Conservation (phyloP, 2,113 vertebrate genomes). For the Tyto alba region DNA sequence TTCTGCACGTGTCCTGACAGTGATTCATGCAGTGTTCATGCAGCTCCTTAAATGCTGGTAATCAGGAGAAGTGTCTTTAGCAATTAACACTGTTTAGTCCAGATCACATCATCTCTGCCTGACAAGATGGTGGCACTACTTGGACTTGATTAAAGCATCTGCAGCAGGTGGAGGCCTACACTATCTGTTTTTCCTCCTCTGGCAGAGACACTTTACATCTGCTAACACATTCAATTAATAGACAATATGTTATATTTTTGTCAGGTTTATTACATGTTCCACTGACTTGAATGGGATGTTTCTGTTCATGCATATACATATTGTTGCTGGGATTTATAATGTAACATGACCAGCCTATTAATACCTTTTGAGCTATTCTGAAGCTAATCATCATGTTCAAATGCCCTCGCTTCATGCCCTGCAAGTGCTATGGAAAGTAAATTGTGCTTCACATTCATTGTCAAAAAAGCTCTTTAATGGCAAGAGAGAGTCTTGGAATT, state of each 20-base stretch:
- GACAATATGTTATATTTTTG: neutral
- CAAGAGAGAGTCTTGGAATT: neutral
- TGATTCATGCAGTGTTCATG: neutral
- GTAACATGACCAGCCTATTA: neutral
- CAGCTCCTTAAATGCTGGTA: neutral
- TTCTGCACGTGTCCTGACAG: neutral
- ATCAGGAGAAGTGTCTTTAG: neutral
- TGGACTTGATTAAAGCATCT: neutral
- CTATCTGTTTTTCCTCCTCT: neutral
- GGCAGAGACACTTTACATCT: neutral
- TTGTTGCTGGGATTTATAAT: neutral
- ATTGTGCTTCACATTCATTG: neutral
- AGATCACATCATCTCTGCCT: neutral
- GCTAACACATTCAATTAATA: neutral
- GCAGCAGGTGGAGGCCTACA: neutral
- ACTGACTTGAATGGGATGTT: neutral
- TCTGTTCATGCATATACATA: neutral
- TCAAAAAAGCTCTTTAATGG: neutral
- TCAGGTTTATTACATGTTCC: neutral
- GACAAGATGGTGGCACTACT: neutral
- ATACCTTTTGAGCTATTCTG: neutral
- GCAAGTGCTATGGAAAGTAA: neutral
- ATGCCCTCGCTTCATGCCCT: neutral
- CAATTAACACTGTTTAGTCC: neutral
- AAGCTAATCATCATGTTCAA: neutral